Evolutionary conservation across 2,113 vertebrate species (phyloP), one percentile per base, ranked within the genome.

Genomic region (Labeo rohita): DNA sequence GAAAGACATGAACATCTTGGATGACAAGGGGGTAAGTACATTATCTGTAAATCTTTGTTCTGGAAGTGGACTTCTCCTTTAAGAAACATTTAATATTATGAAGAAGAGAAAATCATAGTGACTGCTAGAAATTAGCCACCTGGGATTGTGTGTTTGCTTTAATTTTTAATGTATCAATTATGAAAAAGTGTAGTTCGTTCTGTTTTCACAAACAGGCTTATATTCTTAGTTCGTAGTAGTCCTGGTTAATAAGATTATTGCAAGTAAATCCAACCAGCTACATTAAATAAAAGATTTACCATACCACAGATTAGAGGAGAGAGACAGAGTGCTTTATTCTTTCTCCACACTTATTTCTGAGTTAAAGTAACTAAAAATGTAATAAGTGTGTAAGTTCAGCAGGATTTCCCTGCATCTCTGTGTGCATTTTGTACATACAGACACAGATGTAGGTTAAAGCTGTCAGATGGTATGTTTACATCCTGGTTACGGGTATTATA

Each of bases 281-380:
- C 70, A 47, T 73, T n/a, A 73, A 73, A 73, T 43, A 73, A 47
- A 73, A 47, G 4, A 73, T 73, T 73, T 73, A 23, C 43, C 70
- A 47, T n/a, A 45, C 4, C 10, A 12, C 3, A 73, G 70, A 8
- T 45, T 72, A 43, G 16, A 73, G 70, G 43, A 47, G 9, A 7
- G 13, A 21, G 28, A 78, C 16, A 18, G 50, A 18, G 18, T n/a
- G 18, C 34, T 39, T 77, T 77, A 12, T 18, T 78, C 28, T 76
- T 76, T 47, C 10, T 52, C 12, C 47, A 75, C 9, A 34, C 63
- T 65, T 65, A 34, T 28, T 74, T 74, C 15, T 76, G 7, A 52
- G 28, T 34, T 8, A 52, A 8, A 52, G n/a, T 8, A 36, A 16
- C 6, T 39, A 39, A 70, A 70, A 70, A 70, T 68, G 34, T 16